Evolutionary conservation across 1,140 invertebrate species (phyloP), one percentile per base, ranked within the genome.

Genomic region (Eubasilissa regina): DNA sequence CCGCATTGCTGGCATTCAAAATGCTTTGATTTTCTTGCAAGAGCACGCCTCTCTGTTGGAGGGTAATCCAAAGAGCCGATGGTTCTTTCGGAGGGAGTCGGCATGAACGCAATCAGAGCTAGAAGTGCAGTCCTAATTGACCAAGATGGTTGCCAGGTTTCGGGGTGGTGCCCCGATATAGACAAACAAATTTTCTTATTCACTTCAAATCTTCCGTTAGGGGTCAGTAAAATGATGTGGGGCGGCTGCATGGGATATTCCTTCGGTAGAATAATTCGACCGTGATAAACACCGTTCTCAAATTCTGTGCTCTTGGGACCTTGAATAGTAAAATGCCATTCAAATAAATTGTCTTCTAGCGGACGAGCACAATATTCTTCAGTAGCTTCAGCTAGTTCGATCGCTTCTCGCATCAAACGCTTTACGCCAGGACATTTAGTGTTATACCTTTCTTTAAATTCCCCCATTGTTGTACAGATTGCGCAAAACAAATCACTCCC

Each of bases 201-300:
- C 6, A 91, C 91, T 89, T 97, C 96, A 92, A 98, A 98, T 78
- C 97, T 89, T 62, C 97, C 97, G 91, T 97, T 98, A 13, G 96
- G 95, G 11, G 97, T 98, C 11, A 98, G 86, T 76, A 98, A 85
- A 81, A 98, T 96, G 81, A 98, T 96, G 87, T 95, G 95, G 3
- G 97, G 97, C 60, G 97, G 97, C 89, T 97, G 97, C 96, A 98
- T 97, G 0, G 97, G 97, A 87, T 98, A 98, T 81, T 98, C 95
- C 8, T 94, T 90, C 64, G 93, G 93, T 66, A 98, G 88, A 56
- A 97, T 88, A 84, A 98, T 97, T 82, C 96, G 89, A 15, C 94
- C 96, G 89, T 97, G 96, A 87, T 97, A 97, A 77, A 96, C 87
- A 19, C 96, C 96, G 64, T 92, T 93, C 81, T 94, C 94, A 89